Base-by-base conservation (phyloP, 2,113 vertebrate genomes). In the Zootoca vivipara region DNA sequence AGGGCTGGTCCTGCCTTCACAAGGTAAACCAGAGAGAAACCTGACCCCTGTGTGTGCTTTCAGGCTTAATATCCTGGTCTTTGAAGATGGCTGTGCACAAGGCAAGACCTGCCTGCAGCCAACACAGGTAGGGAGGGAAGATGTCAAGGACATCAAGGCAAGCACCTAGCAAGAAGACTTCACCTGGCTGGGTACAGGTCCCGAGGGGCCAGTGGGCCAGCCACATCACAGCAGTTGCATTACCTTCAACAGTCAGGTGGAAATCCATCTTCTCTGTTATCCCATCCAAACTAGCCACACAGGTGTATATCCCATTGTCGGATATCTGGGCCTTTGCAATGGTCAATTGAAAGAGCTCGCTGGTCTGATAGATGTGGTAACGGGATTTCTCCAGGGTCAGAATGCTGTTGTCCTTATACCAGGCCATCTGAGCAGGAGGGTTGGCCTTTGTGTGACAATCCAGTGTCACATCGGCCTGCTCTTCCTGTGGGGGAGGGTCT, bases 281-380 rank as follows among this genome's bases (percentile, higher is more conserved):
- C 10, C 38, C 0, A 35, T 2, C 0, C 12, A 91, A 96, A 5
- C 3, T 70, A 26, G 95, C 89, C 85, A 62, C 0, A 0, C 97
- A 98, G 30, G 38, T 95, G 67, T 98, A 98, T 38, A 91, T 96
- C 10, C 97, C 97, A 0, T 90, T 95, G 86, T 98, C 97, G 35
- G 94, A 94, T 22, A 95, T 95, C 74, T 89, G 56, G 30, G 87
- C 92, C n/a, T 89, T 93, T 1, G 0, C 81, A 85, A 98, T 97
- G 0, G 90, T 90, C 85, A 98, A 90, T 87, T 73, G 94, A 2
- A 90, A 75, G 33, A 92, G 86, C 38, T 96, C 89, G 0, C 94
- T 97, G 3, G 91, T 96, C 91, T 93, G 94, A 70, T 90, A 40
- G 38, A 97, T 30, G 77, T 85, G 28, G 22, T 97, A 89, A 2